Evolutionary conservation across 2,797 vertebrate species (phyloP).

Genomic region (Acipenser oxyrinchus): DNA sequence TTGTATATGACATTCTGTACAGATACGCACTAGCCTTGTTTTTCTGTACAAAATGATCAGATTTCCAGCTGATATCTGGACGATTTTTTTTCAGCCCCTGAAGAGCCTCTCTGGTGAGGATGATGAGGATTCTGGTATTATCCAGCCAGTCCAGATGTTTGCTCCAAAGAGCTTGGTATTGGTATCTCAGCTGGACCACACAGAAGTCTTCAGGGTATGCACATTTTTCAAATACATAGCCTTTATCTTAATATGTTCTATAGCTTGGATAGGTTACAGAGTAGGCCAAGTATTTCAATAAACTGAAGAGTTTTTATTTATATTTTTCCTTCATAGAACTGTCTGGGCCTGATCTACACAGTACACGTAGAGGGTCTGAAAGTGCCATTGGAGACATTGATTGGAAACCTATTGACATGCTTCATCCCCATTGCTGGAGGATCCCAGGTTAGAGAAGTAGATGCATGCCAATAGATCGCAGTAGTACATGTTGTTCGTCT

Average conservation of each 20-base stretch:
- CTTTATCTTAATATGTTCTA: neutral
- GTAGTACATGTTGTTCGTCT: no score
- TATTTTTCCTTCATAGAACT: slow-evolving; percentile 64
- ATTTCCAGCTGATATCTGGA: no score
- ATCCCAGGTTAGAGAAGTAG: slow-evolving; percentile 72
- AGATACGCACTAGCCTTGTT: no score
- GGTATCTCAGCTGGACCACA: slow-evolving; percentile 84
- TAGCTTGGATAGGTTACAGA: neutral
- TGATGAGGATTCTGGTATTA: slow-evolving; percentile 44
- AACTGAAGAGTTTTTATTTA: slow-evolving; percentile 1
- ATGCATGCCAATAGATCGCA: neutral
- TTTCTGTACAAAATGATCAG: no score
- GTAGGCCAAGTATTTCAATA: neutral
- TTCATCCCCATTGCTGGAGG: slow-evolving; percentile 83
- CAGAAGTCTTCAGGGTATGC: slow-evolving; percentile 86
- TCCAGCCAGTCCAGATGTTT: slow-evolving; percentile 68
- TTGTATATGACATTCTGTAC: no score
- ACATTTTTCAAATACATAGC: neutral
- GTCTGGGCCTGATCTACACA: slow-evolving; percentile 84
- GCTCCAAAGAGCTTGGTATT: slow-evolving; percentile 91
- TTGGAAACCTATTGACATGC: slow-evolving; percentile 88
- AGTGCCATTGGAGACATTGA: slow-evolving; percentile 78
- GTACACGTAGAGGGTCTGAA: slow-evolving; percentile 78
- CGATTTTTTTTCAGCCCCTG: slow-evolving; percentile 44
- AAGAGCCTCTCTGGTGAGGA: slow-evolving; percentile 55